Percentiles rank a stretch among this genome's conserved stretches.
Conservation (phyloP, 2,888 invertebrate genomes). For the Galeruca laticollis region DNA sequence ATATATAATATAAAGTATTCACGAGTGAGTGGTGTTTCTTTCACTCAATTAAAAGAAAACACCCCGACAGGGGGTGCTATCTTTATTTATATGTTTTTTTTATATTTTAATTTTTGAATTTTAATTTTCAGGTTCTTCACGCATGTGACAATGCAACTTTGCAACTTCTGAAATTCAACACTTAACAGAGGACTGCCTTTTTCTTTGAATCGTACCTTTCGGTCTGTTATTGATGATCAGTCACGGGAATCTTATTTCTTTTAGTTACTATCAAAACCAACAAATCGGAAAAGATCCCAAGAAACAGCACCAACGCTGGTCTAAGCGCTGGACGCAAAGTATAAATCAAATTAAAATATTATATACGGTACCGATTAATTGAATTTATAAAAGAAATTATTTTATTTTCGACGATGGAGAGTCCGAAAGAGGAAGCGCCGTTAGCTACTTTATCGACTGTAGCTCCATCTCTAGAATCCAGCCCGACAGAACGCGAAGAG, state of each 20-base stretch:
- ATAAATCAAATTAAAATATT: slow-evolving; percentile 39
- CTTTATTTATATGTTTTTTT: no score
- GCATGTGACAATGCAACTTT: slow-evolving; percentile 26
- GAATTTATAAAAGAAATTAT: slow-evolving; percentile 32
- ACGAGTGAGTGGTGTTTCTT: no score
- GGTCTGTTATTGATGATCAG: slow-evolving; percentile 71
- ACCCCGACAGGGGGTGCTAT: no score
- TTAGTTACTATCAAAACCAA: slow-evolving; percentile 68
- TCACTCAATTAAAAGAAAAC: no score
- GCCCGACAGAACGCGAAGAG: slow-evolving; percentile 42
- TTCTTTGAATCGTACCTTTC: slow-evolving; percentile 26
- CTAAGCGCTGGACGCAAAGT: slow-evolving; percentile 60
- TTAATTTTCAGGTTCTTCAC: slow-evolving; percentile 15
- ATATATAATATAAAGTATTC: no score
- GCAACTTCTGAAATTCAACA: slow-evolving; percentile 31
- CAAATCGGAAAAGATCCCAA: slow-evolving; percentile 71
- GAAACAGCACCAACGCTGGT: slow-evolving; percentile 70
- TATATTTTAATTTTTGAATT: neutral
- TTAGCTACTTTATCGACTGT: slow-evolving; percentile 47
- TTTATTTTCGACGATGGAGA: slow-evolving; percentile 35
- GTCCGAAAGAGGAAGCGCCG: slow-evolving; percentile 41
- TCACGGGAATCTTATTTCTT: slow-evolving; percentile 69
- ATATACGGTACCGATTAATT: slow-evolving; percentile 50
- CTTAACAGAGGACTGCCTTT: slow-evolving; percentile 31
- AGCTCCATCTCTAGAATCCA: slow-evolving; percentile 53